phyloP scores from a whole-genome alignment of 2,797 vertebrate species.

The Rousettus madagascariensis region DNA sequence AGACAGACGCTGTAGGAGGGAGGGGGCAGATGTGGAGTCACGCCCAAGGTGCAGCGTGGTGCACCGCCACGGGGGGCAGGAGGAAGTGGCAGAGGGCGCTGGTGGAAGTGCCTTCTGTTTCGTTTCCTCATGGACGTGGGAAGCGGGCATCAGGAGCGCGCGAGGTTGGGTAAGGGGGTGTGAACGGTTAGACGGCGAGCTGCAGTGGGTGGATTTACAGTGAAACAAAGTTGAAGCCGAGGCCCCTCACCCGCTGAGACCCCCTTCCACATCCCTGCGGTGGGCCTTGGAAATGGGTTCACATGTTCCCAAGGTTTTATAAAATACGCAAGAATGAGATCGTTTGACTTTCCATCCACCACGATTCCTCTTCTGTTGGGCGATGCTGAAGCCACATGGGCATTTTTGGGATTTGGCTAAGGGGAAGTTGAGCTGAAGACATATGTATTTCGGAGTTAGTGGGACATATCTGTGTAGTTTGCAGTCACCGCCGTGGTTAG shows the following conservation, averaged over 20 bases:
- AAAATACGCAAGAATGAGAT: neutral
- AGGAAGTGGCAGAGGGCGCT: too few relatives aligned
- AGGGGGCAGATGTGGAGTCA: too few relatives aligned
- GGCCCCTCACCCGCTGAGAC: neutral
- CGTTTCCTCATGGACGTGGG: neutral
- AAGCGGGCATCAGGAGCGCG: neutral
- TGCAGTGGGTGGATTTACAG: neutral
- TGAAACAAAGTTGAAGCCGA: neutral
- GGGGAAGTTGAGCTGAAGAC: too few relatives aligned
- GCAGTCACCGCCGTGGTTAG: neutral
- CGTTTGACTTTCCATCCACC: neutral
- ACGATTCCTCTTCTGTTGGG: neutral
- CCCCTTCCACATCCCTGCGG: neutral
- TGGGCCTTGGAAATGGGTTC: neutral
- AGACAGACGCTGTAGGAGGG: rapidly evolving
- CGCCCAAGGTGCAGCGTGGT: rapidly evolving
- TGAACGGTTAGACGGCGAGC: neutral
- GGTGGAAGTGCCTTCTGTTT: neutral
- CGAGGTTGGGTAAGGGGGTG: neutral
- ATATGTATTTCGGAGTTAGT: neutral
- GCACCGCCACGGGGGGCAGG: neutral
- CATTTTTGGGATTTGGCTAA: neutral
- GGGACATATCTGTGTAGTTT: neutral
- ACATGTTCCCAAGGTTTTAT: neutral
- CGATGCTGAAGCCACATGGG: neutral